Evolutionary conservation across 2,888 invertebrate genomes (phyloP).

Genomic region (Chloroclystis v-ata): DNA sequence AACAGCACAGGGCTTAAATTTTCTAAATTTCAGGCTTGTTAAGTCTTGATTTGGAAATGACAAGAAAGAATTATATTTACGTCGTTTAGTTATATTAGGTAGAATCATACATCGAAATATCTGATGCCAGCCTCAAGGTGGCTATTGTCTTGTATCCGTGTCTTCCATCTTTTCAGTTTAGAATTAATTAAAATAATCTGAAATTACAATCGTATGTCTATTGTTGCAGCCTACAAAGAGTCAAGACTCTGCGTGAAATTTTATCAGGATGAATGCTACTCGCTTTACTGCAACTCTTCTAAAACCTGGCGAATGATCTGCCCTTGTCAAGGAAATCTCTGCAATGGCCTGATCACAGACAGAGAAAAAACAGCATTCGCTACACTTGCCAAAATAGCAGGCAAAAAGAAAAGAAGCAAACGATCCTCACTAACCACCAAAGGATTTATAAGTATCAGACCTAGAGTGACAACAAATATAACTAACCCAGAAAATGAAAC

Average conservation of each 20-base stretch:
- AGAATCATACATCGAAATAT: no score
- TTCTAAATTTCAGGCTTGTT: no score
- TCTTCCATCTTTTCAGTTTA: no score
- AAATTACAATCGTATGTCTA: background rate
- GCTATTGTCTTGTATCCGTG: no score
- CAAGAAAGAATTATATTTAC: no score
- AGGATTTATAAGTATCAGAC: background rate
- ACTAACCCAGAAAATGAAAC: background rate
- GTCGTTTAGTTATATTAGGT: no score
- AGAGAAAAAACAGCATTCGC: conserved; percentile 58
- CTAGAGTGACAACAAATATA: background rate
- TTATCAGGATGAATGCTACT: conserved; percentile 70
- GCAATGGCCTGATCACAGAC: conserved; percentile 60
- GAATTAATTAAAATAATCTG: no score
- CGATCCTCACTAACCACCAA: conserved; percentile 28
- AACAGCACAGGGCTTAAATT: no score
- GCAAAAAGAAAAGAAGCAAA: conserved; percentile 36
- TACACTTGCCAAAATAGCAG: conserved; percentile 38
- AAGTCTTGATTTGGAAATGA: no score
- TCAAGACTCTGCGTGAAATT: conserved; percentile 67
- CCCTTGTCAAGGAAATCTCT: conserved; percentile 64
- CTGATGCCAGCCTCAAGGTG: no score
- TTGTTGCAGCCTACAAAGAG: conserved; percentile 55
- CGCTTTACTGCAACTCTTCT: conserved; percentile 62
- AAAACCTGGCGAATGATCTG: conserved; percentile 66